Conservation (phyloP, 2,888 invertebrate genomes). For the Pollenia amentaria region DNA sequence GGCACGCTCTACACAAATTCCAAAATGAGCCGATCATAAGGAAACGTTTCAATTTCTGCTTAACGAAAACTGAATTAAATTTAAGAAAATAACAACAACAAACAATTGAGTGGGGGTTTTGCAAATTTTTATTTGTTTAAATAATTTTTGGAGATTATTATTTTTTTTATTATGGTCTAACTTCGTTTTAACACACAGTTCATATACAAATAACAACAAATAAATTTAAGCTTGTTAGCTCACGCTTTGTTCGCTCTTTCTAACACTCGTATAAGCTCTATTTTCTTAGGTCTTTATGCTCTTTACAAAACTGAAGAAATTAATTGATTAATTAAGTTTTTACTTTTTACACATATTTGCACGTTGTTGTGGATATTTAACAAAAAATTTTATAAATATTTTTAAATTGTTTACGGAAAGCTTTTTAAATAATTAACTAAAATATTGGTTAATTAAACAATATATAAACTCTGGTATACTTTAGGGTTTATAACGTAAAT, state of each 20-base stretch:
- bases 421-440: slow-evolving; percentile 9
- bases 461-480: background rate
- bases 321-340: slow-evolving; percentile 41
- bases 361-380: slow-evolving; percentile 24
- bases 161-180: slow-evolving; percentile 16
- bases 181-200: slow-evolving; percentile 51
- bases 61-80: slow-evolving; percentile 72
- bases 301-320: slow-evolving; percentile 40
- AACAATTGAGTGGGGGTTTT: slow-evolving; percentile 67
- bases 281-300: slow-evolving; percentile 3
- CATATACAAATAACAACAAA: slow-evolving; percentile 64
- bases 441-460: slow-evolving; percentile 1
- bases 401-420: slow-evolving; percentile 4
- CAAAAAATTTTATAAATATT: slow-evolving; percentile 1
- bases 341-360: slow-evolving; percentile 41
- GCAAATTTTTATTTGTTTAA: slow-evolving; percentile 38
- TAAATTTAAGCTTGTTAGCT: slow-evolving; percentile 28
- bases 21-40: slow-evolving; percentile 98
- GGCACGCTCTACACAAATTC: slow-evolving; percentile 98
- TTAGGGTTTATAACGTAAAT: slow-evolving; percentile 21
- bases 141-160: slow-evolving; percentile 17
- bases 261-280: slow-evolving; percentile 8
- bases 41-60: slow-evolving; percentile 81
- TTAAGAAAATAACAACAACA: slow-evolving; percentile 73
- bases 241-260: slow-evolving; percentile 12